Evolutionary conservation across 2,888 invertebrate species (phyloP), one percentile per base, ranked within the genome.

Genomic region (Drosophila niveifrons): DNA sequence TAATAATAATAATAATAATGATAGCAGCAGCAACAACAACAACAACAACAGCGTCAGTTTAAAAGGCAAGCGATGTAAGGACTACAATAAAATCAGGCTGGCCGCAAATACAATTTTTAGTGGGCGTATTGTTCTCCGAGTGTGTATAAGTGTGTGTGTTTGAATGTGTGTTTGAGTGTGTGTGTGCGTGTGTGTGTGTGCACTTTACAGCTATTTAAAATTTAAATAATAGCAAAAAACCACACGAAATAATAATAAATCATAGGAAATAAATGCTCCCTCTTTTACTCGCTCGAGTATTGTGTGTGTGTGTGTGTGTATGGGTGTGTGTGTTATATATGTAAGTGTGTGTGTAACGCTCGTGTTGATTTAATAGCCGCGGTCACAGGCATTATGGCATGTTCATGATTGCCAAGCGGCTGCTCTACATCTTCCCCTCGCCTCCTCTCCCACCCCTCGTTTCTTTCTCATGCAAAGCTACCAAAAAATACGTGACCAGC

Each of bases 201-300:
- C 78, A 80, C 88, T 88, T 86, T 86, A 66, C 83, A 78, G 89
- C 85, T 88, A 85, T 85, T 88, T 85, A 88, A 85, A 85, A 85
- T 85, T 85, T 85, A 85, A 85, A 85, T 85, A 85, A 85, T 83
- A 88, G 89, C 86, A 56, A 84, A 82, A 86, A 83, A 79, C 88
- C 88, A 75, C 83, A 88, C 88, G 83, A 88, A 84, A 84, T 88
- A 84, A 84, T 85, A 85, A 84, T 88, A 84, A 84, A 84, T 84
- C 83, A 84, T 84, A 77, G 77, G 65, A 88, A 85, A 84, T 77
- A 80, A 73, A 72, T 73, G 57, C 34, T 50, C 13, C 11, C 41
- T 68, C 58, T 57, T 23, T 23, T 41, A n/a, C 18, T 8, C 66
- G 17, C 58, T 13, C 57, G 29, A 44, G 31, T 10, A 46, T 17